Percentiles rank a stretch among this genome's conserved stretches.
Evolutionary conservation across 2,888 invertebrate genomes (phyloP).

Genomic region (Agrochola litura): DNA sequence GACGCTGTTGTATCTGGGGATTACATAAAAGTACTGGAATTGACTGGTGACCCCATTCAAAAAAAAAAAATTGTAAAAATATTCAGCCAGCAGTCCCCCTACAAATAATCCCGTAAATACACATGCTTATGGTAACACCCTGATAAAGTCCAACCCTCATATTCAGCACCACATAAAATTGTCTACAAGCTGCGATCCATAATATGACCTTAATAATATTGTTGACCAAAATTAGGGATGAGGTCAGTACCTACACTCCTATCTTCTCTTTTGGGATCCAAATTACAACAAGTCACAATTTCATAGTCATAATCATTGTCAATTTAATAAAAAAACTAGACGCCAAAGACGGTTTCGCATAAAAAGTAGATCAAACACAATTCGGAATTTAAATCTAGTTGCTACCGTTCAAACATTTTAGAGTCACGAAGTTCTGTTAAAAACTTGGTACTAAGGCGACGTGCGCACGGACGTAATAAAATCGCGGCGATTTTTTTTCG

Average conservation of each 20-base stretch:
- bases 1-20: not conserved
- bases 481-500: too few species aligned
- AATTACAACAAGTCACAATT: not conserved
- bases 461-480: too few species aligned
- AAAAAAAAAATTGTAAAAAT: too few species aligned
- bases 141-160: not conserved
- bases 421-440: constrained; percentile 26
- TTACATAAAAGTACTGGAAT: not conserved
- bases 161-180: not conserved
- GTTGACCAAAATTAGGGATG: not conserved
- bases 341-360: not conserved
- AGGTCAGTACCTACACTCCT: not conserved
- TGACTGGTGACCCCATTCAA: too few species aligned
- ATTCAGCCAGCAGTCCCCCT: not conserved
- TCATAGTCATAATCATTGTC: too few species aligned
- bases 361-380: constrained; percentile 29
- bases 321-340: not conserved
- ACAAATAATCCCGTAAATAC: not conserved
- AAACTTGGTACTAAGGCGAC: constrained; percentile 7
- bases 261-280: not conserved
- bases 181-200: not conserved
- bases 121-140: not conserved
- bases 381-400: constrained; percentile 17
- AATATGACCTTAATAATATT: not conserved
- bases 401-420: constrained; percentile 26